phyloP scores from a whole-genome alignment of 2,113 vertebrate species.

The Girardinichthys multiradiatus region DNA sequence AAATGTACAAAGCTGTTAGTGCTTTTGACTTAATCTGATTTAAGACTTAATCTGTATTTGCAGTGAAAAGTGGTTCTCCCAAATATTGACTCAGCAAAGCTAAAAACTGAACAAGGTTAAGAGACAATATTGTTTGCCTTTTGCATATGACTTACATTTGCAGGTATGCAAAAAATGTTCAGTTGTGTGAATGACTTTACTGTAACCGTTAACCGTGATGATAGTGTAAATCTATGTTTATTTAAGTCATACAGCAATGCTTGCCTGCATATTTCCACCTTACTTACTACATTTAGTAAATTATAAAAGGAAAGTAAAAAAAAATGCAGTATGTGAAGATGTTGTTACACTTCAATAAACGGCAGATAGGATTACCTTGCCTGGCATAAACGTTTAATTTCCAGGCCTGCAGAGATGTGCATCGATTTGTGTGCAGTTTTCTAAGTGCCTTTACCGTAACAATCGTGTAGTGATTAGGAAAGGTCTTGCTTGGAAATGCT shows the following conservation, averaged over 20 bases:
- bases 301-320: not conserved
- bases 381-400: too few species aligned
- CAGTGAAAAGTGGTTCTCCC: too few species aligned
- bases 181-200: not conserved
- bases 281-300: not conserved
- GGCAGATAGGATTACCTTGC: too few species aligned
- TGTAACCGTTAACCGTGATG: not conserved
- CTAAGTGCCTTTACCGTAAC: conserved; percentile 68
- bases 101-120: too few species aligned
- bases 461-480: conserved; percentile 84
- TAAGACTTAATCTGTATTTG: too few species aligned
- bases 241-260: not conserved
- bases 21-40: too few species aligned
- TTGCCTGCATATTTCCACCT: not conserved
- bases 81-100: too few species aligned
- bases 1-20: too few species aligned
- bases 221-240: not conserved
- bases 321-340: not conserved
- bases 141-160: too few species aligned
- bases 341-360: too few species aligned
- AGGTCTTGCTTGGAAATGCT: conserved; percentile 81
- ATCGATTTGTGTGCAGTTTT: not conserved
- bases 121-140: too few species aligned
- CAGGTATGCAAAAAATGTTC: not conserved
- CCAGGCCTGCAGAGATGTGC: not conserved